Base-by-base conservation (phyloP, 2,113 vertebrate genomes). In the Varanus salvator region DNA sequence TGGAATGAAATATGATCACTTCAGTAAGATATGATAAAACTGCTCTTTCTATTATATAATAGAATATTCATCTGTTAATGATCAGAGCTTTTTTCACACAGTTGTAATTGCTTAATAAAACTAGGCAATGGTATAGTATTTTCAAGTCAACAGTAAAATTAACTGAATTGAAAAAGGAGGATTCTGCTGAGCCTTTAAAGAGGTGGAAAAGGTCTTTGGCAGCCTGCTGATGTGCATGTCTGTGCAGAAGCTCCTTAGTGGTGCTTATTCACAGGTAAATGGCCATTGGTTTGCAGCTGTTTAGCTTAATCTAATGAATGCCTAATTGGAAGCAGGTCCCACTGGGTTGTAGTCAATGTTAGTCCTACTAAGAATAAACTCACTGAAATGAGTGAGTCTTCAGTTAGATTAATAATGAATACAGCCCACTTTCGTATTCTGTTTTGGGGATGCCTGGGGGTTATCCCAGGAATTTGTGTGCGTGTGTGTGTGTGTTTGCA, bases 41-140 rank as follows among this genome's bases (percentile, higher is more conserved):
- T 69, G 74, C 8, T 38, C 23, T 31, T 54, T 88, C n/a, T 57
- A 27, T 85, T 90, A 34, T 57, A 3, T n/a, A 52, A 29, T 50
- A 80, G 64, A 69, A 54, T 60, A 80, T 68, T 31, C 60, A 80
- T 57, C 60, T 38, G 3, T 57, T 82, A 88, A 72, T 72, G 68
- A 68, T 78, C 44, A 71, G 25, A 38, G 78, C 68, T 77, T 69
- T 54, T 78, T 85, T 69, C 82, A 85, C 48, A 69, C 69, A 31
- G 48, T 69, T 85, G 74, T 85, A 52, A 89, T 25, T 76, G 60
- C 48, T 89, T 89, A 52, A 85, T 74, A 52, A 89, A 78, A 84
- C 44, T 84, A 54, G 88, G 9, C 31, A 89, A 6, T 52, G 72
- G 44, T 64, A 44, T 48, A 44, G 48, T 89, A 84, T 84, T 64